Base-by-base conservation (phyloP, 2,113 vertebrate genomes). In the Tautogolabrus adspersus region DNA sequence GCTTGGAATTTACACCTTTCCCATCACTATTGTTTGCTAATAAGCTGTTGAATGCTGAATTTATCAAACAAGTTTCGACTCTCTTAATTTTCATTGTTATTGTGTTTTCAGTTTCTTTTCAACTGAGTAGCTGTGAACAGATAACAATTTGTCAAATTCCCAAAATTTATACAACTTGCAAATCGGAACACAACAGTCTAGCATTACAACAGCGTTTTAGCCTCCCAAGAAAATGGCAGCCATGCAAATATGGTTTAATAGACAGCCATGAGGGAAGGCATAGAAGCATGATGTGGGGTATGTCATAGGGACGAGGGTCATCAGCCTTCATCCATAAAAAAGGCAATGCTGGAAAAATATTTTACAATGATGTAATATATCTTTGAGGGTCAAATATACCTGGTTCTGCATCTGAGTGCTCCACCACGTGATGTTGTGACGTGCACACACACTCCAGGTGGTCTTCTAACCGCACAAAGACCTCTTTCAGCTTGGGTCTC, bases 401-500 rank as follows among this genome's bases (percentile, higher is more conserved):
- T 62, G 95, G 95, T 93, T 98, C 97, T 95, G 96, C 95, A 87
- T 98, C 97, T 64, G 96, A 94, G 90, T 95, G 95, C 91, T 96
- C 97, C 77, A 93, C 94, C 91, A 93, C 94, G 72, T 95, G 96
- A 93, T 96, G 95, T 73, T 96, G 94, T 59, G 95, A 93, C 13
- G 94, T 92, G 86, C 97, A 99, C 64, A 95, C 92, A 75, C 97
- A 99, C 92, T 98, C 97, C 95, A 98, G 93, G 90, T 99, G 97
- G 90, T 99, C 97, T 94, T 99, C 97, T 95, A 99, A 94, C 92
- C 96, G 93, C 91, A 99, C 96, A 89, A 98, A 95, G 84, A 99
- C 97, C 93, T 99, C 97, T 95, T 97, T 98, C 93, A 99, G 96
- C 93, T 97, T 97, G 71, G 97, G 96, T 93, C 93, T 98, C 94